phyloP scores from a whole-genome alignment of 2,888 invertebrate genomes.

The Hirtodrosophila trivittata region DNA sequence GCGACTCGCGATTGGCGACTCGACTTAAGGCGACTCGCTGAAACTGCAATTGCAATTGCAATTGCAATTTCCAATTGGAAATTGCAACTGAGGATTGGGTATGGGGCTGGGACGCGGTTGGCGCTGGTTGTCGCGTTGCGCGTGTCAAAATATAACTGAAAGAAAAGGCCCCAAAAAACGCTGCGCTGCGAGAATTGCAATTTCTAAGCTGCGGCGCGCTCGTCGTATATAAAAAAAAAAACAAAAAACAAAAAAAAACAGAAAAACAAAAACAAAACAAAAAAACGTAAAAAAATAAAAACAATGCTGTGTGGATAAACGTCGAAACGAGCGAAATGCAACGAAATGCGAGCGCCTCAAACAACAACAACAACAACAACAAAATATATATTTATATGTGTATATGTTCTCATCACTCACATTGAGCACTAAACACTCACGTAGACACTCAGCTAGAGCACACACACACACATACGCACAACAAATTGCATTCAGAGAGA shows the following conservation, averaged over 20 bases:
- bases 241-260: constrained; percentile 15
- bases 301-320: constrained; percentile 60
- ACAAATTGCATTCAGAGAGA: constrained; percentile 16
- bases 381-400: not conserved
- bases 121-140: constrained; percentile 60
- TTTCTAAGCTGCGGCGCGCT: constrained; percentile 70
- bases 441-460: not conserved
- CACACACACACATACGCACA: constrained; percentile 13
- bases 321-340: constrained; percentile 45
- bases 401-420: constrained; percentile 41
- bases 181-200: constrained; percentile 59
- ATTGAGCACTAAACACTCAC: constrained; percentile 2
- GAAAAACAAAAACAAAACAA: not conserved
- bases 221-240: constrained; percentile 6
- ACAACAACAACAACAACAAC: constrained; percentile 6
- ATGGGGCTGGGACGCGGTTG: constrained; percentile 26
- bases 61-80: constrained; percentile 6
- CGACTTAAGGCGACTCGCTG: constrained; percentile 3
- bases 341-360: constrained; percentile 54
- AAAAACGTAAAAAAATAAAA: constrained; percentile 11
- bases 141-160: constrained; percentile 74
- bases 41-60: constrained; percentile 8
- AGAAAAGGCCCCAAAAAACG: constrained; percentile 56
- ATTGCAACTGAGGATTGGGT: constrained; percentile 11
- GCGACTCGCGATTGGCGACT: constrained; percentile 1